Evolutionary conservation across 2,888 invertebrate species (phyloP), one percentile per base, ranked within the genome.

Genomic region (Lithophane leautieri): DNA sequence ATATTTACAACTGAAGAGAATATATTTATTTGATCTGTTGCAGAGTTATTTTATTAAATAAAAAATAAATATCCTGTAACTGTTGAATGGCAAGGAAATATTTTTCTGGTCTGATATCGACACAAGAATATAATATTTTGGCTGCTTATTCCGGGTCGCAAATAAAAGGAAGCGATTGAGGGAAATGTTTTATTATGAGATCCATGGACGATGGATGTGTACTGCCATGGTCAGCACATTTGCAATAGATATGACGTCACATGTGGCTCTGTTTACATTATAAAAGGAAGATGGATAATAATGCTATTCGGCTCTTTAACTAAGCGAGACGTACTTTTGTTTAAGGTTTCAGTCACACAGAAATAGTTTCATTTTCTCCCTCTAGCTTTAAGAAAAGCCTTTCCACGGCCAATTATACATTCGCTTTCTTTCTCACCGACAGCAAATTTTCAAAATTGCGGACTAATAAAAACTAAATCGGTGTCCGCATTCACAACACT

Each of bases 401-500:
- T 72, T 84, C 81, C 54, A 56, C 71, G 54, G 69, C 72, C 78
- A 86, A 86, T 86, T 81, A 74, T 68, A 65, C n/a, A 72, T 71
- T 25, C 50, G 74, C 74, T 82, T 80, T 76, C 69, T 62, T 75
- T 79, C 52, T 2, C 47, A 69, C 79, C 67, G 73, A 4, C 34
- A 34, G 73, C 81, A 73, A 79, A 86, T 81, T 78, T 83, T 76
- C 69, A 52, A 60, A 79, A 83, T 84, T 79, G 86, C 44, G 47
- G 70, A 22, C 71, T 25, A 76, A 77, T 84, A 79, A 86, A 85
- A 85, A 70, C 68, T 79, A 84, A 85, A 70, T 68, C 77, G 47
- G 73, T 40, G 73, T 61, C 63, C 61, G 73, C 65, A 65, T 79
- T 75, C 42, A 44, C 71, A 75, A 77, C 78, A 83, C 63, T 85